Base-by-base conservation (phyloP, 1,140 invertebrate genomes). In the Melitaea cinxia region DNA sequence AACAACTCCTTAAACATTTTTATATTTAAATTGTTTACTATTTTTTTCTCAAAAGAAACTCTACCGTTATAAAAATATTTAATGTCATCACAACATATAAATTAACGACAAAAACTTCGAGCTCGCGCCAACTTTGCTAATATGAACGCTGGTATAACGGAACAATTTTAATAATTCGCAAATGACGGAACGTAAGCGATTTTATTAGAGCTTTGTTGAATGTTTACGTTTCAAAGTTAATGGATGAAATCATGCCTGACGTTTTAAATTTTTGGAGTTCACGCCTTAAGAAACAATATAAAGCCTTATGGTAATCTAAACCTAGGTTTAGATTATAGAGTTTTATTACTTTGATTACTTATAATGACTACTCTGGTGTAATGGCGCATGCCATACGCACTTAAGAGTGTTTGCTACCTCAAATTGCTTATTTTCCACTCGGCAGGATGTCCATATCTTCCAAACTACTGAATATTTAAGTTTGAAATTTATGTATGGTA, bases 131-230 rank as follows among this genome's bases (percentile, higher is more conserved):
- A 82, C 73, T 82, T 82, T 77, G 61, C 59, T 76, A 82, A 82
- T 82, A 82, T 78, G 60, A 56, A 72, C 65, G 61, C 14, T 15
- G 66, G 75, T 79, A 76, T 78, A 68, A 63, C 50, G 65, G 76
- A 80, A 80, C 75, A 79, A 82, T 80, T 79, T 82, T 80, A 82
- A 82, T 80, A 80, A 76, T 80, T 70, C 66, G 56, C 37, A 69
- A 72, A 75, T 75, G 72, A 74, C 67, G 73, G 75, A 60, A 56
- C 65, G 65, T 65, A 62, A 65, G 66, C 70, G 74, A 74, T 77
- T 79, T 81, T 79, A 76, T 74, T 63, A 76, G 69, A 50, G 74
- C 73, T 73, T 72, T 80, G 54, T 64, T 53, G 72, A 73, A 71
- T 67, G 68, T 61, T 71, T 56, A 71, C 65, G 73, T 39, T 54